Evolutionary conservation across 2,113 vertebrate species (phyloP), one percentile per base, ranked within the genome.

Genomic region (Hippopotamus amphibius): DNA sequence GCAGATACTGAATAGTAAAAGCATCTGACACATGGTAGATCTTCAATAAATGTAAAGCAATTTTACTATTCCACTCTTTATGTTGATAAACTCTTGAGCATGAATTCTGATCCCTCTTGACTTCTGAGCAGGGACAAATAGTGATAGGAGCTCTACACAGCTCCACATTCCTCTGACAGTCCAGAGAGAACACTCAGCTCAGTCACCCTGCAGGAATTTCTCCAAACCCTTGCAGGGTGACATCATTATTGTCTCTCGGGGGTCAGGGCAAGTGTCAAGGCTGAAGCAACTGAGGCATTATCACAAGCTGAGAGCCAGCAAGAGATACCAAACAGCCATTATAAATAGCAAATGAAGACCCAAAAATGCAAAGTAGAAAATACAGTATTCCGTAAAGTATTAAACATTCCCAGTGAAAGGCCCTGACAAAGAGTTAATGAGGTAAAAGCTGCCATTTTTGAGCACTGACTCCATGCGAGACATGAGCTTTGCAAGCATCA

Each of bases 181-280:
- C 21, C 69, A 90, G 41, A 82, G 22, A 71, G 68, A 50, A 63
- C 30, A 43, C 83, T 81, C 46, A 65, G 30, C 63, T 96, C 74
- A 88, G 66, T 84, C 7, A 81, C 57, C 26, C 57, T 69, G 9
- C 86, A 96, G 61, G 71, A 94, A 71, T 93, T 96, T 96, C 65
- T 95, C 48, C 43, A 37, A 68, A 93, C 26, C 96, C 50, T 93
- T 95, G n/a, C 55, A 61, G 46, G 37, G 30, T 48, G 59, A 95
- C 24, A 43, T 28, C 77, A 89, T 69, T 92, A 95, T 74, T 68
- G 30, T 95, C 66, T 88, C 81, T 82, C 77, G 46, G 65, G 24
- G 59, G 53, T 4, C 80, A 57, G 57, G 43, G 41, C 61, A 71
- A 93, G 65, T 76, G 63, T 74, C 43, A 50, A 33, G 72, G 71